A percentile compares a stretch with the other conserved stretches of the same genome.
Evolutionary conservation across 2,113 vertebrate genomes (phyloP).

Genomic region (Notothenia rossii): DNA sequence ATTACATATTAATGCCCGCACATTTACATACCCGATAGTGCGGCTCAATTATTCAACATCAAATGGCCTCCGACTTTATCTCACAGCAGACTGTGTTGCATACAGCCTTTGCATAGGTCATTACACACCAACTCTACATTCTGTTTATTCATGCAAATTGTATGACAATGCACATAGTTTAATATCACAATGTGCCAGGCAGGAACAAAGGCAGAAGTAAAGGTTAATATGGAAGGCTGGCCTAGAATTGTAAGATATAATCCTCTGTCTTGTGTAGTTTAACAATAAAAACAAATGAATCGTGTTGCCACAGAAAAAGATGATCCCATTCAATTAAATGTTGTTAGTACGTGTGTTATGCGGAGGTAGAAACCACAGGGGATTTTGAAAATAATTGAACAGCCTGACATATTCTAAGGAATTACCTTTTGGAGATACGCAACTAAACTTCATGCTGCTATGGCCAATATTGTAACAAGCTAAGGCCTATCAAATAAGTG

Average conservation of each 20-base stretch:
- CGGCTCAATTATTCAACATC: slow-evolving; percentile 60
- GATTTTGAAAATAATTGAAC: too few relatives aligned
- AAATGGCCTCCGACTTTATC: slow-evolving; percentile 46
- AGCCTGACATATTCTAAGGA: too few relatives aligned
- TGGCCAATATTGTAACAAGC: too few relatives aligned
- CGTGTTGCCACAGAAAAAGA: too few relatives aligned
- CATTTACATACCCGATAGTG: slow-evolving; percentile 62
- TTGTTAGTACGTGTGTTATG: too few relatives aligned
- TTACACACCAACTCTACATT: slow-evolving; percentile 22
- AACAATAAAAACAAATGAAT: background rate
- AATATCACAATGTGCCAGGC: slow-evolving; percentile 36
- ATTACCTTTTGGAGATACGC: too few relatives aligned
- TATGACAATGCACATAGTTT: slow-evolving; percentile 45
- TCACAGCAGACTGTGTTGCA: slow-evolving; percentile 24
- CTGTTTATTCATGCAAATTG: slow-evolving; percentile 65
- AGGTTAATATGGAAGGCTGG: slow-evolving; percentile 36
- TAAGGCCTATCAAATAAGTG: too few relatives aligned
- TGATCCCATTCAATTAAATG: too few relatives aligned
- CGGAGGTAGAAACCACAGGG: too few relatives aligned
- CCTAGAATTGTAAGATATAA: slow-evolving; percentile 7
- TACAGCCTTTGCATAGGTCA: slow-evolving; percentile 49
- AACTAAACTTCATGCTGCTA: too few relatives aligned
- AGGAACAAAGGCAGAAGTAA: slow-evolving; percentile 36
- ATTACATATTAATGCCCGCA: slow-evolving; percentile 53
- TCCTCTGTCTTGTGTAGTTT: slow-evolving; percentile 13